Evolutionary conservation across 2,888 invertebrate genomes (phyloP).

Genomic region (Euspilapteryx auroguttella): DNA sequence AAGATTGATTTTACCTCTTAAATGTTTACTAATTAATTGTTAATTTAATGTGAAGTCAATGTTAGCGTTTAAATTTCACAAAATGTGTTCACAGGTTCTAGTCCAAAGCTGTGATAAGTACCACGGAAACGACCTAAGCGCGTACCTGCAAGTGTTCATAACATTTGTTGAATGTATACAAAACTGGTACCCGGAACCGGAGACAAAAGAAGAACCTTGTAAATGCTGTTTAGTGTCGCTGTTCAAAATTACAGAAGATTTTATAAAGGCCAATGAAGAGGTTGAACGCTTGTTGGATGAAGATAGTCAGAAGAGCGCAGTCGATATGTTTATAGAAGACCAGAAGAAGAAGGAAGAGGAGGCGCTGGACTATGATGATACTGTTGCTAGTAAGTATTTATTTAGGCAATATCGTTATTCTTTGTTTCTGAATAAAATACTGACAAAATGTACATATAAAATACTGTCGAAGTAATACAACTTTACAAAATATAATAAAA

Average conservation of each 20-base stretch:
- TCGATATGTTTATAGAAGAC: constrained; percentile 58
- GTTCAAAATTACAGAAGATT: constrained; percentile 31
- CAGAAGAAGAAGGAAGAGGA: constrained; percentile 27
- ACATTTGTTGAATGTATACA: constrained; percentile 66
- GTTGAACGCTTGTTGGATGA: constrained; percentile 24
- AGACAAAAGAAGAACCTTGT: constrained; percentile 2
- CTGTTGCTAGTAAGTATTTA: constrained; percentile 20
- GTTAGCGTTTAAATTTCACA: constrained; percentile 1
- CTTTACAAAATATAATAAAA: too few relatives aligned
- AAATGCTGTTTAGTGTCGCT: constrained; percentile 15
- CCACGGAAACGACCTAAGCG: constrained; percentile 58
- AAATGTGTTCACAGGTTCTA: constrained; percentile 53
- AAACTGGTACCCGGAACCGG: constrained; percentile 42
- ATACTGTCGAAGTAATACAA: too few relatives aligned
- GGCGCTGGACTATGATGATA: constrained; percentile 30
- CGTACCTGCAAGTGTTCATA: constrained; percentile 72
- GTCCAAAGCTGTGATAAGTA: constrained; percentile 62
- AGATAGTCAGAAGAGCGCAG: constrained; percentile 27
- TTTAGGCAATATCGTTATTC: background rate
- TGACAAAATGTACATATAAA: too few relatives aligned
- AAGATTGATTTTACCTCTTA: too few relatives aligned
- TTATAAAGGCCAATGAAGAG: constrained; percentile 26
- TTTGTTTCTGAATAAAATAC: too few relatives aligned
- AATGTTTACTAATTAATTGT: constrained; percentile 4
- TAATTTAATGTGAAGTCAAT: constrained; percentile 1